Evolutionary conservation across 1,140 invertebrate species (phyloP), one percentile per base, ranked within the genome.

Genomic region (Phortica variegata): DNA sequence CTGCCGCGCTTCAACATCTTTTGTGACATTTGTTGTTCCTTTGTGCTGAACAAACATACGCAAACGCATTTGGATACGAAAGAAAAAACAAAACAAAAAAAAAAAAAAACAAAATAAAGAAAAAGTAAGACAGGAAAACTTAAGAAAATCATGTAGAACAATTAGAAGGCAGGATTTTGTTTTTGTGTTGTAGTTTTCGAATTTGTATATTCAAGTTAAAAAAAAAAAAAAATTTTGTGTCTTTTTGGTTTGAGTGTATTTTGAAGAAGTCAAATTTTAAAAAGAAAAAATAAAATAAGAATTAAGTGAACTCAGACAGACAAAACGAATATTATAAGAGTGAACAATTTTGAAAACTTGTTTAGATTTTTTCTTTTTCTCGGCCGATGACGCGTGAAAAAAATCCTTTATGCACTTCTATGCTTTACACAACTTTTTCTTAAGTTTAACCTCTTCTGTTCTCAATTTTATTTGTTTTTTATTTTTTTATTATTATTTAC

Each of bases 331-430:
- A 26, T 6, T 6, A 26, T 6, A 26, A 26, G 10, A 26, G 23
- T 26, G 23, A 26, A 5, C 5, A 26, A 10, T 26, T 26, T 26
- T 10, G 32, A 40, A 60, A 59, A 61, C 63, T 75, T 75, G 73
- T 68, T 73, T 65, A 75, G 73, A 75, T 75, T 75, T 75, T 75
- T 75, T 75, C 73, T 75, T 75, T 75, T 71, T 66, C 58, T 60
- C 60, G 73, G 73, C 61, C 71, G 71, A 74, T 71, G 59, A 60
- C 65, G 53, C 58, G 53, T 51, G 54, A 38, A 46, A 48, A 58
- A 48, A 46, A 52, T 57, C 33, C 52, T 40, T 18, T 37, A 39
- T 36, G 17, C 20, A 36, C 8, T 17, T 19, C 20, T 26, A 43
- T 38, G n/a, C n/a, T n/a, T n/a, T 29, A n/a, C 2, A 15, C 23